Evolutionary conservation across 2,797 vertebrate genomes (phyloP).

Genomic region (Neostethus bicornis): DNA sequence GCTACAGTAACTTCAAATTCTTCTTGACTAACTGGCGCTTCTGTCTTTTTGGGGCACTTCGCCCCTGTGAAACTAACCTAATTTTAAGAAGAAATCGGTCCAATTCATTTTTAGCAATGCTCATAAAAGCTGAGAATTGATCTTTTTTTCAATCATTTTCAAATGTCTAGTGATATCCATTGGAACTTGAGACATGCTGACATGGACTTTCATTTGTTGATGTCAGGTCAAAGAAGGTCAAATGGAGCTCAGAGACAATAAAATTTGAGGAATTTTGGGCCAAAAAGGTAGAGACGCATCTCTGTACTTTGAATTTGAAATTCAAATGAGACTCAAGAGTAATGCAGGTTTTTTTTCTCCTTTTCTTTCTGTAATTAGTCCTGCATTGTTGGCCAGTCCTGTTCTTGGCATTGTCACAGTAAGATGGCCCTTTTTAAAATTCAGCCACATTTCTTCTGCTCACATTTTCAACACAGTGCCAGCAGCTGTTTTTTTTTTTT

Average conservation of each 20-base stretch:
- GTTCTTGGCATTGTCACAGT: constrained; percentile 1
- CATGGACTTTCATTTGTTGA: not conserved
- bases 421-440: constrained; percentile 23
- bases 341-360: not conserved
- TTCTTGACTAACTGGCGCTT: constrained; percentile 13
- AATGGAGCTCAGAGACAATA: not conserved
- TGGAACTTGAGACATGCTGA: not conserved
- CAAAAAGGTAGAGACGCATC: not conserved
- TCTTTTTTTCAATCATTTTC: not conserved
- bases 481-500: constrained; percentile 20
- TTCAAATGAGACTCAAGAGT: not conserved
- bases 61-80: constrained; percentile 31
- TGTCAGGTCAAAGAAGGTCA: not conserved
- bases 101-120: constrained; percentile 4
- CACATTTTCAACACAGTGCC: constrained; percentile 12
- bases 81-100: constrained; percentile 9
- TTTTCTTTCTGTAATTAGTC: not conserved
- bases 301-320: not conserved
- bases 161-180: not conserved
- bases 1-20: constrained; percentile 6
- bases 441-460: constrained; percentile 25
- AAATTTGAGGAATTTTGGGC: not conserved
- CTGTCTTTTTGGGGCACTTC: constrained; percentile 31
- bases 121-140: not conserved
- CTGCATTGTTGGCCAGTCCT: not conserved